phyloP scores from a whole-genome alignment of 2,113 vertebrate species.

The Marmota flaviventris region DNA sequence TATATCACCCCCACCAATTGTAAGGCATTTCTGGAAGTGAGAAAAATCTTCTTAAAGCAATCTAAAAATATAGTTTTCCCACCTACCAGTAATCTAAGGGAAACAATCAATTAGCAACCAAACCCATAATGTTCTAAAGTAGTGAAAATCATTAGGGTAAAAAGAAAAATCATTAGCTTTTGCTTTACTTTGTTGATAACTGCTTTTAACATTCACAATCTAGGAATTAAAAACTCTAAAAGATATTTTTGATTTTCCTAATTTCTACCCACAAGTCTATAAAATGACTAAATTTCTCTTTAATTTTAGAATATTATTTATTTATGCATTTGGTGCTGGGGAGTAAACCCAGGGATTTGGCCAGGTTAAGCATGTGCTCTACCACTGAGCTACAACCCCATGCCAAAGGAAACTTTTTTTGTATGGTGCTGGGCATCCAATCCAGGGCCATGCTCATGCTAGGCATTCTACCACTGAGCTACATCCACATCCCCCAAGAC shows the following conservation, averaged over 20 bases:
- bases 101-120: neutral
- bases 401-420: neutral
- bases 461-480: neutral
- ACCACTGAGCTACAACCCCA: neutral
- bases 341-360: neutral
- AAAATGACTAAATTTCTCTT: neutral
- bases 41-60: conserved; percentile 31
- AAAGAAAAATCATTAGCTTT: neutral
- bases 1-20: neutral
- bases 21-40: neutral
- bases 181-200: neutral
- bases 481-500: neutral
- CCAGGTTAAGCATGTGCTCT: neutral
- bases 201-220: neutral
- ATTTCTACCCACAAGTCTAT: neutral
- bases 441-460: neutral
- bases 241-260: neutral
- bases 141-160: neutral
- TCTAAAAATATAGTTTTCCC: neutral
- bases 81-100: neutral
- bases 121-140: neutral
- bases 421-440: neutral
- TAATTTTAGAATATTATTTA: neutral
- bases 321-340: neutral
- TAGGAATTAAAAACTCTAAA: neutral